A percentile compares a stretch with the other conserved stretches of the same genome.
phyloP scores from a whole-genome alignment of 2,797 vertebrate species.

The Poeciliopsis paucimaculata region DNA sequence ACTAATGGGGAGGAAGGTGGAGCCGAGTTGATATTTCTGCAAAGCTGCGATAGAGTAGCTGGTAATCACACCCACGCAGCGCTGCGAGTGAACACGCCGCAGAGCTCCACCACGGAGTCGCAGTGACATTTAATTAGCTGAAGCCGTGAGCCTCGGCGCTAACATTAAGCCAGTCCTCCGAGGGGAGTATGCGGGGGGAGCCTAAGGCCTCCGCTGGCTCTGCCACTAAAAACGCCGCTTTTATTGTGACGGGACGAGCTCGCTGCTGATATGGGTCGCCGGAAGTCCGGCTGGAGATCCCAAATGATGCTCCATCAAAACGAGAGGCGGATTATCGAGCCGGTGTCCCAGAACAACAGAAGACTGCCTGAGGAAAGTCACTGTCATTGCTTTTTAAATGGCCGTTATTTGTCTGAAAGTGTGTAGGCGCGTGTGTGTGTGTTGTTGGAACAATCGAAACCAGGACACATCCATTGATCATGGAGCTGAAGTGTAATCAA shows the following conservation, averaged over 20 bases:
- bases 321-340: neutral
- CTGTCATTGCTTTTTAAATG: neutral
- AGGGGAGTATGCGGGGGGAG: conserved; percentile 15
- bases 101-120: conserved; percentile 25
- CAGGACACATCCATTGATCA: neutral
- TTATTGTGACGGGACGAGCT: conserved; percentile 39
- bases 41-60: conserved; percentile 5
- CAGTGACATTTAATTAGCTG: conserved; percentile 68
- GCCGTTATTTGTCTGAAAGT: neutral
- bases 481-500: conserved; percentile 3
- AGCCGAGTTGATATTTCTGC: conserved; percentile 20
- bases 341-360: neutral
- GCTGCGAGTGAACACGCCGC: neutral
- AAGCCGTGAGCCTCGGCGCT: conserved; percentile 31
- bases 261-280: conserved; percentile 9
- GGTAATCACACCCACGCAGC: neutral
- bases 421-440: neutral
- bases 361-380: neutral
- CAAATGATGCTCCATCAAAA: conserved; percentile 7
- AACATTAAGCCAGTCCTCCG: conserved; percentile 55
- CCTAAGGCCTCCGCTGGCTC: conserved; percentile 17
- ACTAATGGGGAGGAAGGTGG: conserved; percentile 2
- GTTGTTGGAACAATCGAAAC: neutral
- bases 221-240: conserved; percentile 36
- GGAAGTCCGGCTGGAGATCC: conserved; percentile 22